Evolutionary conservation across 1,140 invertebrate species (phyloP).

Genomic region (Aphaenogaster ashmeadi): DNA sequence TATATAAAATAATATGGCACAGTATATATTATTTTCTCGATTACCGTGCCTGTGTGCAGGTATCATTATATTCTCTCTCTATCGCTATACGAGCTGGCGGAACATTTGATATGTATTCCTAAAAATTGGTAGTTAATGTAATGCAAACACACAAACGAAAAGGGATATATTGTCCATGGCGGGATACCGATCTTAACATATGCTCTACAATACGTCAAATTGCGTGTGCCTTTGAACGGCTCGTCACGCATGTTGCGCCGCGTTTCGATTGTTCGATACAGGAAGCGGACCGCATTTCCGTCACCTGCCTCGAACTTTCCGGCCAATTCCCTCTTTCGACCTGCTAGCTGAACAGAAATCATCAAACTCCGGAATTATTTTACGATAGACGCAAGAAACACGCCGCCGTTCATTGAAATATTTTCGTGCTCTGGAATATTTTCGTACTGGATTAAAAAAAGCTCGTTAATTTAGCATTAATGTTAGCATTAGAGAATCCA

Average conservation of each 20-base stretch:
- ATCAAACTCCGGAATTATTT: background rate
- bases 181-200: constrained; percentile 27
- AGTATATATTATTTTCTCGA: background rate
- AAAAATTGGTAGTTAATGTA: constrained; percentile 24
- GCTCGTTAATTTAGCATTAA: background rate
- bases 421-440: background rate
- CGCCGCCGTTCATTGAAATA: background rate
- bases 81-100: background rate
- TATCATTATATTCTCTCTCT: constrained; percentile 12
- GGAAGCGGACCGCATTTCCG: constrained; percentile 76
- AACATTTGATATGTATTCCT: background rate
- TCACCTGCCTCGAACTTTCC: constrained; percentile 73
- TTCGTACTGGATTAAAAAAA: background rate
- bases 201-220: constrained; percentile 73
- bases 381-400: background rate
- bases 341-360: background rate
- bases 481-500: background rate
- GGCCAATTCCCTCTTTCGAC: constrained; percentile 67
- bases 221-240: constrained; percentile 73
- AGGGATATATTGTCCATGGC: background rate
- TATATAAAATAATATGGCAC: too few relatives aligned
- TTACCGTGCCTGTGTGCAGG: background rate
- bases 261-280: constrained; percentile 76
- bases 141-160: background rate
- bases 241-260: constrained; percentile 73